Conservation (phyloP, 2,113 vertebrate genomes). For the Pelodiscus sinensis region DNA sequence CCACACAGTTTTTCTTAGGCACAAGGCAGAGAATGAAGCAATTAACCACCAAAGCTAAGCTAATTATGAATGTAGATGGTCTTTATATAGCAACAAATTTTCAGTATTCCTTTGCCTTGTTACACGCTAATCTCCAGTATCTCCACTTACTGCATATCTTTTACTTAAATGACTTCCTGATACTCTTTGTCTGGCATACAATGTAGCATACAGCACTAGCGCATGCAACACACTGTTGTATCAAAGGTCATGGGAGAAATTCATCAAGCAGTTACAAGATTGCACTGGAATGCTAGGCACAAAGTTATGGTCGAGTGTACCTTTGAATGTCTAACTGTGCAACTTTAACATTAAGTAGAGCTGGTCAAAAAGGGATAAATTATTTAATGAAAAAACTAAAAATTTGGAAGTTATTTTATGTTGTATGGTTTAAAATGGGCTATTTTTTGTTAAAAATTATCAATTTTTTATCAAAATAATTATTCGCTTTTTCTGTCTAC, state of each 20-base stretch:
- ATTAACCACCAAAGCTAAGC: not conserved
- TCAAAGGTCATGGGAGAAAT: not conserved
- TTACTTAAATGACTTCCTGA: not conserved
- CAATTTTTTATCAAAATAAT: not conserved
- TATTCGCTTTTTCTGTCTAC: not conserved
- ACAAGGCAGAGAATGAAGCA: not conserved
- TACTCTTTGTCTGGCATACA: not conserved
- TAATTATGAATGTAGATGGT: rapidly evolving
- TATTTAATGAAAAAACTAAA: not conserved
- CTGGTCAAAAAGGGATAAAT: not conserved
- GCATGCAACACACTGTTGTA: not conserved
- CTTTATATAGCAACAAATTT: not conserved
- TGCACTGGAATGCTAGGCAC: not conserved
- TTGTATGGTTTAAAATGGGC: not conserved
- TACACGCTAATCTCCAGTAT: not conserved
- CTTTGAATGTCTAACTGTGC: not conserved
- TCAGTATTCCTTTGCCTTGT: not conserved
- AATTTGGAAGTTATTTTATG: not conserved
- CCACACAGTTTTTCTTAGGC: not conserved
- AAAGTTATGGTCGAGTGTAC: not conserved
- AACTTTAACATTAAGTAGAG: slow-evolving; percentile 8
- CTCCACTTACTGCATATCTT: not conserved
- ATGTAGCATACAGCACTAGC: not conserved
- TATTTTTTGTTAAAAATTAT: not conserved
- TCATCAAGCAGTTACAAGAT: not conserved